Percentiles rank a stretch among this genome's conserved stretches.
Conservation (phyloP, 2,888 invertebrate genomes). For the Ferdinandea cuprea region DNA sequence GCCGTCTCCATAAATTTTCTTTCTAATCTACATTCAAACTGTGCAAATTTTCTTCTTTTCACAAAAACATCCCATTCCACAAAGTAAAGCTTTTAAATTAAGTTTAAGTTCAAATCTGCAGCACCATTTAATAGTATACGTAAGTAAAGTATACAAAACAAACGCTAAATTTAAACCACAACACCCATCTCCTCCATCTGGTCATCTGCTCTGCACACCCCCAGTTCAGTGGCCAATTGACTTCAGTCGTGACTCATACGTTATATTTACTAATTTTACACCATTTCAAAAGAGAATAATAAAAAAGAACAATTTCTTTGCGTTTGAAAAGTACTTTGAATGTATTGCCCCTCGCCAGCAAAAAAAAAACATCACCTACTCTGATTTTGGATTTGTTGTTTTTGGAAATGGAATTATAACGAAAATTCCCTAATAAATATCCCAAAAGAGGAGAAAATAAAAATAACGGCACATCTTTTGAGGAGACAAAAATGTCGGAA, state of each 20-base stretch:
- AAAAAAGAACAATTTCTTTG: slow-evolving; percentile 45
- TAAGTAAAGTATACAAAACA: too few species aligned
- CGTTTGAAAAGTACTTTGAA: slow-evolving; percentile 22
- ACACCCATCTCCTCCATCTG: neutral
- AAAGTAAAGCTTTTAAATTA: neutral
- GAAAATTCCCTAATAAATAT: slow-evolving; percentile 27
- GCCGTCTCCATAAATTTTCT: slow-evolving; percentile 31
- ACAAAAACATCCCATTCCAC: neutral
- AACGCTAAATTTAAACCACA: too few species aligned
- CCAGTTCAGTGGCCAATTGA: too few species aligned
- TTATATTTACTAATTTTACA: slow-evolving; percentile 33
- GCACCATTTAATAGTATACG: neutral
- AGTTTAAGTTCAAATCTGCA: neutral
- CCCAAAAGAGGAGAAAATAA: slow-evolving; percentile 53
- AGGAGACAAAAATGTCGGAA: slow-evolving; percentile 45
- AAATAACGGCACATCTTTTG: slow-evolving; percentile 60
- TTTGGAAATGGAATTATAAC: slow-evolving; percentile 26
- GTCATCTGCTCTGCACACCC: neutral
- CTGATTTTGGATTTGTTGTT: slow-evolving; percentile 41
- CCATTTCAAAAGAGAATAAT: neutral
- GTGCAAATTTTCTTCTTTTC: slow-evolving; percentile 2
- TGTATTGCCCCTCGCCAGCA: neutral
- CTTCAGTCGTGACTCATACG: slow-evolving; percentile 44
- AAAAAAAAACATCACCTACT: slow-evolving; percentile 24
- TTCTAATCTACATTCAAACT: neutral